phyloP scores from a whole-genome alignment of 2,888 invertebrate genomes.

The Neria commutata region DNA sequence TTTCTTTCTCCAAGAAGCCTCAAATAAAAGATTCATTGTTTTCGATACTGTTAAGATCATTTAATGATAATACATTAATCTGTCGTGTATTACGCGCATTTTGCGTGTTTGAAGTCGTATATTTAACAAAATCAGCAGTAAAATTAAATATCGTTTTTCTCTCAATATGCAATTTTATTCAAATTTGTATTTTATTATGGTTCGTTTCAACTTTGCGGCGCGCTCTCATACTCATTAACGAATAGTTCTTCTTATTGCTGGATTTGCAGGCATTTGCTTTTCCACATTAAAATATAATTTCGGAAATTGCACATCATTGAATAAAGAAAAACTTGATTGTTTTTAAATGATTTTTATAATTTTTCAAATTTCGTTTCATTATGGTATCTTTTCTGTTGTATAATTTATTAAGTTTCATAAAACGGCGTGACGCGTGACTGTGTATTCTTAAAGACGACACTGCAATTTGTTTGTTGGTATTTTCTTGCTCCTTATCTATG shows the following conservation, averaged over 20 bases:
- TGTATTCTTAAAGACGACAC: constrained; percentile 23
- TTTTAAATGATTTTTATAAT: constrained; percentile 24
- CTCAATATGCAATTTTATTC: constrained; percentile 5
- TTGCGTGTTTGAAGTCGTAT: too few species aligned
- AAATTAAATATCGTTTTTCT: too few species aligned
- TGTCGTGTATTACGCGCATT: too few species aligned
- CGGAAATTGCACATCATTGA: background rate
- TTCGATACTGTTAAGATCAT: too few species aligned
- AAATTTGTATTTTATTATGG: constrained; percentile 12
- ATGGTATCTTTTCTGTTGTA: constrained; percentile 35
- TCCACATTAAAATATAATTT: background rate
- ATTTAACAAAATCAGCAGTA: too few species aligned
- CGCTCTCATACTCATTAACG: constrained; percentile 19
- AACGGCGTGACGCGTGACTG: constrained; percentile 35
- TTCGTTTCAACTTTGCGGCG: constrained; percentile 21
- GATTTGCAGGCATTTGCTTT: constrained; percentile 7
- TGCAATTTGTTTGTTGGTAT: constrained; percentile 24
- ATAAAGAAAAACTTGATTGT: constrained; percentile 47
- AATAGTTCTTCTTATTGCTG: constrained; percentile 3
- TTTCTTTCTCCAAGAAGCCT: too few species aligned
- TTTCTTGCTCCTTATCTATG: constrained; percentile 36
- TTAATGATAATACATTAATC: too few species aligned
- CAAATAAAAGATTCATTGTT: too few species aligned
- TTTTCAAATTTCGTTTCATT: constrained; percentile 37
- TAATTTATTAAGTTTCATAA: constrained; percentile 30